Evolutionary conservation across 1,140 invertebrate species (phyloP).

Genomic region (Leptestheria dahalacensis): DNA sequence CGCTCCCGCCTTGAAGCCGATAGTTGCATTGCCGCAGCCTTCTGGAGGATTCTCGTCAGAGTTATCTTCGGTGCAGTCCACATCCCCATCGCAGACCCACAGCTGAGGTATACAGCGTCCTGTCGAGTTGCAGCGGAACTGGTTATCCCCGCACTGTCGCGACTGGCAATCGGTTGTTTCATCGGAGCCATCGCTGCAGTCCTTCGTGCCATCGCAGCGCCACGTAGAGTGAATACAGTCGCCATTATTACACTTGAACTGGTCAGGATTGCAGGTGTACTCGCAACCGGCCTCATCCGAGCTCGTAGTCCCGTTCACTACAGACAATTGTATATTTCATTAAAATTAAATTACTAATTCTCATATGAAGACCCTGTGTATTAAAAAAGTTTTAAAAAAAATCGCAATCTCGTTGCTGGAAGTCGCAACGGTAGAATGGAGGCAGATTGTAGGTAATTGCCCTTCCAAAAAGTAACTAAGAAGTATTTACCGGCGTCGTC

Average conservation of each 20-base stretch:
- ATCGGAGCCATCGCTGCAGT: constrained; percentile 47
- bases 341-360: too few species aligned
- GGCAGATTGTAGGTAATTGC: background rate
- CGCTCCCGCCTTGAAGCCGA: constrained; percentile 19
- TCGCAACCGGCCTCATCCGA: constrained; percentile 35
- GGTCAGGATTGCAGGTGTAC: constrained; percentile 27
- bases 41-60: constrained; percentile 25
- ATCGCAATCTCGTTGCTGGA: too few species aligned
- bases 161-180: constrained; percentile 19
- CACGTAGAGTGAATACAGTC: constrained; percentile 35
- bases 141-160: constrained; percentile 31
- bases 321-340: too few species aligned
- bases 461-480: constrained; percentile 5
- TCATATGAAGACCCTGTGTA: too few species aligned
- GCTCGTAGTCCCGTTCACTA: constrained; percentile 22
- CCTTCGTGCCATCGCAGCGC: constrained; percentile 35
- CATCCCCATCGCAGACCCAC: constrained; percentile 58
- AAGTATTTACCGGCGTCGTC: constrained; percentile 22
- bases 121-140: constrained; percentile 44
- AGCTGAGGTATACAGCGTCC: constrained; percentile 50
- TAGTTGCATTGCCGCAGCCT: constrained; percentile 9
- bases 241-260: constrained; percentile 33
- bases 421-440: background rate
- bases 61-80: constrained; percentile 27
- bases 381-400: constrained; percentile 1